Percentiles rank a stretch among this genome's conserved stretches.
These are phyloP conservation scores for Spialia ferax DNA, from an alignment of 2,888 invertebrate genomes.

Conservation along the genomic window DNA sequence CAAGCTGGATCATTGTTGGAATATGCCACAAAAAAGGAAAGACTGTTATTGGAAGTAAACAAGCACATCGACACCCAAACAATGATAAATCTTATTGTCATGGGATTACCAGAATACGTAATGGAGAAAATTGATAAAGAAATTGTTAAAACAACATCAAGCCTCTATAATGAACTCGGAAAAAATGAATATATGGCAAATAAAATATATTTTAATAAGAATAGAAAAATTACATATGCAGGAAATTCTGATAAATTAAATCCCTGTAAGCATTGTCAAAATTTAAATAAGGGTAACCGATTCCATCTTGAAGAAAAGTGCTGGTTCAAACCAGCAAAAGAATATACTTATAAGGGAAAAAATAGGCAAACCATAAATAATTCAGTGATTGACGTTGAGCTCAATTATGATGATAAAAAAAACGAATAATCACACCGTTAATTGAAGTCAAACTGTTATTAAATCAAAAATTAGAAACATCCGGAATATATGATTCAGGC, in stretches of 20 bases:
- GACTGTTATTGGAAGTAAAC: slow-evolving; percentile 42
- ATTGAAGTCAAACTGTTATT: slow-evolving; percentile 7
- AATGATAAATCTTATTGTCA: slow-evolving; percentile 42
- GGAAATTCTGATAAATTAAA: neutral
- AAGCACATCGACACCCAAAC: slow-evolving; percentile 42
- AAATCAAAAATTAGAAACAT: neutral
- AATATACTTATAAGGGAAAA: neutral
- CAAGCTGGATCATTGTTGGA: slow-evolving; percentile 42
- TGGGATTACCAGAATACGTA: slow-evolving; percentile 40
- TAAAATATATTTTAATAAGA: slow-evolving; percentile 31
- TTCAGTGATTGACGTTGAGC: slow-evolving; percentile 37
- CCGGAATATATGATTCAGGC: slow-evolving; percentile 16
- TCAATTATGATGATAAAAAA: neutral
- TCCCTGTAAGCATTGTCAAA: slow-evolving; percentile 13
- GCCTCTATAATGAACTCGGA: slow-evolving; percentile 45
- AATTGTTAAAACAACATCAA: slow-evolving; percentile 29
- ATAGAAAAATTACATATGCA: slow-evolving; percentile 21
- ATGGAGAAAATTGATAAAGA: slow-evolving; percentile 38
- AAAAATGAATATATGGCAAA: slow-evolving; percentile 40
- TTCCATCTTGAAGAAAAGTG: slow-evolving; percentile 9
- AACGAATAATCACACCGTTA: slow-evolving; percentile 6
- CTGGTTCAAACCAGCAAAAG: slow-evolving; percentile 14
- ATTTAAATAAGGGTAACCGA: slow-evolving; percentile 11
- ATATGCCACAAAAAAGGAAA: slow-evolving; percentile 47
- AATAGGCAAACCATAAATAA: neutral